phyloP scores from a whole-genome alignment of 2,888 invertebrate species.

The Coleophora flavipennella region DNA sequence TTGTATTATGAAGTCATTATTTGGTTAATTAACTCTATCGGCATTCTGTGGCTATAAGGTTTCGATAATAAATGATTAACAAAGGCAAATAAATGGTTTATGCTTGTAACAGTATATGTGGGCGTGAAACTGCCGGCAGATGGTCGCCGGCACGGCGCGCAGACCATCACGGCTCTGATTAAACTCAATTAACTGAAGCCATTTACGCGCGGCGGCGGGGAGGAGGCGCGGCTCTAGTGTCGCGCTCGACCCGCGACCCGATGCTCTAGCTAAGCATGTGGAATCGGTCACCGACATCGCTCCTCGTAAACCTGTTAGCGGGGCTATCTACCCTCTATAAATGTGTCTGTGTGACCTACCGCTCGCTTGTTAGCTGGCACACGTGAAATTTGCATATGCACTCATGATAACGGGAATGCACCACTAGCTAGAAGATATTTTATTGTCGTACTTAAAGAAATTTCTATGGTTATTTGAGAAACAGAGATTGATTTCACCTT shows the following conservation, averaged over 20 bases:
- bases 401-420: too few species aligned
- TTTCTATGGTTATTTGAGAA: too few species aligned
- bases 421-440: too few species aligned
- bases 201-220: slow-evolving; percentile 50
- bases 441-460: too few species aligned
- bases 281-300: slow-evolving; percentile 41
- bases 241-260: slow-evolving; percentile 19
- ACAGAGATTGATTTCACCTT: too few species aligned
- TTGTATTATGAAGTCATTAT: background rate
- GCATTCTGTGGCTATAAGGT: slow-evolving; percentile 5
- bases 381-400: background rate
- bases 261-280: slow-evolving; percentile 20
- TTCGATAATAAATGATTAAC: slow-evolving; percentile 7
- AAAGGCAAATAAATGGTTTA: slow-evolving; percentile 6
- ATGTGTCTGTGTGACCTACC: background rate
- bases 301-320: slow-evolving; percentile 13
- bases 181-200: slow-evolving; percentile 73
- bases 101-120: slow-evolving; percentile 53
- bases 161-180: slow-evolving; percentile 57
- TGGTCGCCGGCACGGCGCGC: slow-evolving; percentile 33
- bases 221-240: slow-evolving; percentile 26
- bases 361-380: background rate
- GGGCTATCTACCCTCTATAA: background rate
- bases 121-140: slow-evolving; percentile 60
- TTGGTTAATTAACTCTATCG: slow-evolving; percentile 1